A percentile compares a stretch with the other conserved stretches of the same genome.
Conservation (phyloP, 2,113 vertebrate species). For the Podiceps cristatus region DNA sequence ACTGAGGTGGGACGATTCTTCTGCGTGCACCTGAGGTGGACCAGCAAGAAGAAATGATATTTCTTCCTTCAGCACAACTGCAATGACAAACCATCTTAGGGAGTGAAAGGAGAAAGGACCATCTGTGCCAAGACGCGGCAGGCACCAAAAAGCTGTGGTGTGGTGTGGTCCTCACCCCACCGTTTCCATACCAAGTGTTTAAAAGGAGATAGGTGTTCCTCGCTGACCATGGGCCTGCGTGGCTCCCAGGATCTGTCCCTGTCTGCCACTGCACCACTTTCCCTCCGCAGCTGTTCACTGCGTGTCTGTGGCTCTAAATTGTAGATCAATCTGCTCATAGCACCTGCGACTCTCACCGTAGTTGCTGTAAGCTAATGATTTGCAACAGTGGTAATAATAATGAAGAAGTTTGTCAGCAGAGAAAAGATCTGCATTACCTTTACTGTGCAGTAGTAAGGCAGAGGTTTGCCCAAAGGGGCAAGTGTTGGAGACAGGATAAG, state of each 20-base stretch:
- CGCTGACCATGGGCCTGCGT: rapidly evolving
- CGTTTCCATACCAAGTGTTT: neutral
- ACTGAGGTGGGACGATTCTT: neutral
- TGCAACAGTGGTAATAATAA: neutral
- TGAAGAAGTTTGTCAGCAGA: neutral
- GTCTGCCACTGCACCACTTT: neutral
- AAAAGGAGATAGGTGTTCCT: neutral
- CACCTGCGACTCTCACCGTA: rapidly evolving
- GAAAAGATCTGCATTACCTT: neutral
- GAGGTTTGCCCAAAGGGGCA: neutral
- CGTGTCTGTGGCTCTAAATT: neutral
- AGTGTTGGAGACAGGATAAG: neutral
- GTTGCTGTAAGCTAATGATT: neutral
- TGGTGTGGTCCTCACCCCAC: neutral
- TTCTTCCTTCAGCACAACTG: neutral
- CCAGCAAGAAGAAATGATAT: neutral
- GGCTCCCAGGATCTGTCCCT: neutral
- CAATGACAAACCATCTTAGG: neutral
- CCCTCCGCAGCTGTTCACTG: neutral
- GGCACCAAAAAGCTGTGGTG: neutral
- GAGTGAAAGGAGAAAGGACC: neutral
- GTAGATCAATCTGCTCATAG: rapidly evolving
- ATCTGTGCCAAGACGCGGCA: neutral
- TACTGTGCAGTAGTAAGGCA: neutral
- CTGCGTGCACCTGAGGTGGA: neutral